A percentile compares a stretch with the other conserved stretches of the same genome.
These are phyloP conservation scores for Uria lomvia DNA, from an alignment of 2,113 vertebrate genomes.

Conservation along the genomic window DNA sequence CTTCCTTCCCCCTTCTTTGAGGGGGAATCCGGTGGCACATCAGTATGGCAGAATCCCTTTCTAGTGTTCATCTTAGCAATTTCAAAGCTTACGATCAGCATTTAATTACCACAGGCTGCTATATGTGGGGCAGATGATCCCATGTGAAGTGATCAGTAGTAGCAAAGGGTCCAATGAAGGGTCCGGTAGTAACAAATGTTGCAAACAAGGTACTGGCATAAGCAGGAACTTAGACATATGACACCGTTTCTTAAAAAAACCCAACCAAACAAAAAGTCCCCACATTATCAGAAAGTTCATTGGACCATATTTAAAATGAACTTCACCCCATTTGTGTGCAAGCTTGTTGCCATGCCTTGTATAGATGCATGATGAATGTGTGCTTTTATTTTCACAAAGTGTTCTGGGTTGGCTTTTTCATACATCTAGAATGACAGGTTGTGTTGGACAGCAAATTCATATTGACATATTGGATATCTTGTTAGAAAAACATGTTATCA, in stretches of 20 bases:
- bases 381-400: neutral
- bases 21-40: neutral
- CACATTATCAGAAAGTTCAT: neutral
- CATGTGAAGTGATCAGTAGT: neutral
- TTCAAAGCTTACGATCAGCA: neutral
- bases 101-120: neutral
- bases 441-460: neutral
- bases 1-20: neutral
- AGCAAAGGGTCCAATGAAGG: neutral
- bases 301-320: neutral
- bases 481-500: fast-evolving
- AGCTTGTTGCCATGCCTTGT: neutral
- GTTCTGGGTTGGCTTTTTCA: neutral
- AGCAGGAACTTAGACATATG: neutral
- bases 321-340: neutral
- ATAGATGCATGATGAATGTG: neutral
- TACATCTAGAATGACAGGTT: neutral
- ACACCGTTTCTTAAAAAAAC: neutral
- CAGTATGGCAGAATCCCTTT: neutral
- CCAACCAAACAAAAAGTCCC: neutral
- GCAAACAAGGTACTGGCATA: neutral
- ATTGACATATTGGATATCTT: neutral
- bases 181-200: neutral
- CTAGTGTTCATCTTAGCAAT: neutral
- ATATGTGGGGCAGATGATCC: neutral